Percentiles rank a stretch among this genome's conserved stretches.
phyloP scores from a whole-genome alignment of 2,797 vertebrate genomes.

The Aselliscus stoliczkanus region DNA sequence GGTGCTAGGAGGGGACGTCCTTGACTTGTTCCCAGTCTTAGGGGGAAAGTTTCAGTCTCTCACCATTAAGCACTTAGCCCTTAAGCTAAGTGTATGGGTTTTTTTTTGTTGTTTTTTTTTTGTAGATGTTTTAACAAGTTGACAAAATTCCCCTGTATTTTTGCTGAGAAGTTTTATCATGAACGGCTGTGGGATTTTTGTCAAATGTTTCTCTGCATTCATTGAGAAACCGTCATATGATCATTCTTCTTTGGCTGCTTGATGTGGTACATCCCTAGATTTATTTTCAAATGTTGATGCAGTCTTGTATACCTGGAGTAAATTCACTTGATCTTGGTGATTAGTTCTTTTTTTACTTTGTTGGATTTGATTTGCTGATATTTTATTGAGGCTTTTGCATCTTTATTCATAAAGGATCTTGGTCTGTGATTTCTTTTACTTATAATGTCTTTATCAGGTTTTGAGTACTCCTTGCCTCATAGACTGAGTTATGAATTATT shows the following conservation, averaged over 20 bases:
- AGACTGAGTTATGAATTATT: not conserved
- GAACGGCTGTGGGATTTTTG: not conserved
- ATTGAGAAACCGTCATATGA: rapidly evolving
- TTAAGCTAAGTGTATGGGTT: too few species aligned
- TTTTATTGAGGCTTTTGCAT: not conserved
- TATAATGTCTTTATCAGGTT: not conserved
- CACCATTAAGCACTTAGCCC: too few species aligned
- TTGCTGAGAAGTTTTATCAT: not conserved
- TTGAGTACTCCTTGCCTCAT: not conserved
- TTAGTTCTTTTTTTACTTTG: not conserved
- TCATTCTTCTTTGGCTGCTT: not conserved
- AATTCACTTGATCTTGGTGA: not conserved
- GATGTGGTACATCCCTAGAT: too few species aligned
- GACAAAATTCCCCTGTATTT: not conserved
- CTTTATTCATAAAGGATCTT: not conserved
- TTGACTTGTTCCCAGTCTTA: not conserved
- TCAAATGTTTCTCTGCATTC: not conserved
- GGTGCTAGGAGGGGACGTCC: too few species aligned
- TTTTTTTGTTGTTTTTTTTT: not conserved
- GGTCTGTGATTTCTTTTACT: not conserved
- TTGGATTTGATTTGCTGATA: not conserved
- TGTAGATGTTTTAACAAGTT: not conserved
- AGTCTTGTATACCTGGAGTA: not conserved
- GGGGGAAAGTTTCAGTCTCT: not conserved
- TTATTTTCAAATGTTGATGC: not conserved